Percentiles rank a stretch among this genome's conserved stretches.
Evolutionary conservation across 23 tunicate species (phyloP).

Genomic region (Trididemnum nubilum): DNA sequence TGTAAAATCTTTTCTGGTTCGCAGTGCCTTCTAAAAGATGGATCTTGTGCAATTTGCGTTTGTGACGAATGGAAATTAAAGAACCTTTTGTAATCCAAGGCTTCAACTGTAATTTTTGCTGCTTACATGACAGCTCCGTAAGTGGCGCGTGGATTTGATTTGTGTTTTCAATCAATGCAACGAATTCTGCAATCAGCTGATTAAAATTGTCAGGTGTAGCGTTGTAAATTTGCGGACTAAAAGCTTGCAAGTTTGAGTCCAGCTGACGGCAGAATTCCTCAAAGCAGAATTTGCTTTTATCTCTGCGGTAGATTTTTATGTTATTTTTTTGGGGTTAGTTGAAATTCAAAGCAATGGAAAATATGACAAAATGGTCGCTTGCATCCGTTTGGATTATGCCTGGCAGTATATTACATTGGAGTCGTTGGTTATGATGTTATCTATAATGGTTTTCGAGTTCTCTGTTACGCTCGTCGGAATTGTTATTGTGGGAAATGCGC

Average conservation of each 20-base stretch:
- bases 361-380: neutral
- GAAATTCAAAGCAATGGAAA: neutral
- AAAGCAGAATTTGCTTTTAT: neutral
- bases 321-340: neutral
- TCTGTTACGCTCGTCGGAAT: neutral
- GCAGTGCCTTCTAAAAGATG: neutral
- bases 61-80: neutral
- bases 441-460: neutral
- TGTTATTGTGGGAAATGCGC: neutral
- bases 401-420: neutral
- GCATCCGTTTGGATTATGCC: neutral
- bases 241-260: neutral
- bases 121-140: neutral
- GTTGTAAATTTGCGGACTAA: neutral
- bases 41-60: neutral
- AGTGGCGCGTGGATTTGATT: neutral
- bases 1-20: neutral
- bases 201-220: neutral
- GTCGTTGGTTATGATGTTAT: neutral
- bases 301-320: neutral
- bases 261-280: neutral
- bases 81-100: neutral
- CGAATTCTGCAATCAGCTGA: neutral
- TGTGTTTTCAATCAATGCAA: neutral
- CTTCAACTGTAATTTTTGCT: neutral